A percentile compares a stretch with the other conserved stretches of the same genome.
These are phyloP conservation scores for Monopis laevigella DNA, from an alignment of 2,888 invertebrate genomes.

Conservation along the genomic window DNA sequence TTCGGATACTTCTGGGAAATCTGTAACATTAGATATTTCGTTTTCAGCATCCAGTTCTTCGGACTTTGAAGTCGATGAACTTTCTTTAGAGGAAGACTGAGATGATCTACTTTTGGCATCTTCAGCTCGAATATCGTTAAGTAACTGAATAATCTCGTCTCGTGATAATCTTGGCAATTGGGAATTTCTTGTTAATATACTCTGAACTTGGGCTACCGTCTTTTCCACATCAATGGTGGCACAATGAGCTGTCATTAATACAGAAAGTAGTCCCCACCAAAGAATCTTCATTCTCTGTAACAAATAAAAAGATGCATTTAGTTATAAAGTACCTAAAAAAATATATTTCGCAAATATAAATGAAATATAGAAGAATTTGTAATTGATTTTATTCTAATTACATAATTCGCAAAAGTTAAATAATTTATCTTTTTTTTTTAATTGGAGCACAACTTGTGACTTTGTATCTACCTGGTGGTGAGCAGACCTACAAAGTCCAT, in stretches of 20 bases:
- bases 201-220: slow-evolving; percentile 75
- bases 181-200: slow-evolving; percentile 67
- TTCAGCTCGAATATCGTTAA: slow-evolving; percentile 71
- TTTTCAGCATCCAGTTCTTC: slow-evolving; percentile 34
- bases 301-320: too few species aligned
- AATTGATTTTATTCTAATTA: too few species aligned
- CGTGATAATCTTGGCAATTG: slow-evolving; percentile 71
- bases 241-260: slow-evolving; percentile 27
- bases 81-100: slow-evolving; percentile 15
- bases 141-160: slow-evolving; percentile 72
- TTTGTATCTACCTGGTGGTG: too few species aligned
- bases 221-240: slow-evolving; percentile 61
- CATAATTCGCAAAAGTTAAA: too few species aligned
- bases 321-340: too few species aligned
- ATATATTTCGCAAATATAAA: too few species aligned
- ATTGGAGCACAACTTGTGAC: too few species aligned
- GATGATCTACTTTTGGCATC: slow-evolving; percentile 43
- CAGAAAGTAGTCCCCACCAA: slow-evolving; percentile 35
- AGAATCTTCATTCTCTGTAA: slow-evolving; percentile 52
- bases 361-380: background rate
- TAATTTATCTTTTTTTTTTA: background rate
- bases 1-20: slow-evolving; percentile 16
- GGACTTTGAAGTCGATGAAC: slow-evolving; percentile 27
- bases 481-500: too few species aligned
- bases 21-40: slow-evolving; percentile 15